Evolutionary conservation across 92 coral and sea anemone species (phyloP).

Genomic region (Porites evermanni): DNA sequence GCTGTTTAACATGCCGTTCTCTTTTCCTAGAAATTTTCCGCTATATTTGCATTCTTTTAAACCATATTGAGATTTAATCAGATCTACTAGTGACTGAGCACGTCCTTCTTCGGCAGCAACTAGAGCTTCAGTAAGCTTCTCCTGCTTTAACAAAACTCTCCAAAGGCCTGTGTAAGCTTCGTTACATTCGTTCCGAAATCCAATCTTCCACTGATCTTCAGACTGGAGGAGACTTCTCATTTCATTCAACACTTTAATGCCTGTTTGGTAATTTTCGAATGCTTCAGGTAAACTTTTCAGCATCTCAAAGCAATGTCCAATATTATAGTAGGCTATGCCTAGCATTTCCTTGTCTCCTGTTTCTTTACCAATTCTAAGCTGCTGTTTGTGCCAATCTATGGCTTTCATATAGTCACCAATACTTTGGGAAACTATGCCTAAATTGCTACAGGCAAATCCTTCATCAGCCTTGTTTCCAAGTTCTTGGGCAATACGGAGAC

Average conservation of each 20-base stretch:
- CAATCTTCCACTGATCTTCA: background rate
- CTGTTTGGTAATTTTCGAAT: background rate
- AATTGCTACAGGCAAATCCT: background rate
- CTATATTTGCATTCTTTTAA: no score
- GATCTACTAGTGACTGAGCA: no score
- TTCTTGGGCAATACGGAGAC: background rate
- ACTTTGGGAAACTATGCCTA: background rate
- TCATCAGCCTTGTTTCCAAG: background rate
- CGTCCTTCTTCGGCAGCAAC: no score
- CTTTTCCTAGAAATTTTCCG: rapidly evolving
- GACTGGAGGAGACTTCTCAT: background rate
- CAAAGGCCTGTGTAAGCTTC: no score
- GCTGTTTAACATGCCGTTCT: no score
- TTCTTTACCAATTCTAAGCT: background rate
- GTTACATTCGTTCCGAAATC: background rate
- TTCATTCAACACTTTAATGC: background rate
- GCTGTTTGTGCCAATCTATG: background rate
- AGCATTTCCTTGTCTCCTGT: background rate
- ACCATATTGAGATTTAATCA: no score
- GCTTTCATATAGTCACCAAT: background rate
- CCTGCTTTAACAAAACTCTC: no score
- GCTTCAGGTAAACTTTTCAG: background rate
- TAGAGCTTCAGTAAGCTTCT: no score
- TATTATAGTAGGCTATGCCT: background rate
- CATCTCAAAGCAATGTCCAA: background rate